Percentiles rank a stretch among this genome's conserved stretches.
Conservation (phyloP, 2,888 invertebrate genomes). For the Drosophila nigritarsus region DNA sequence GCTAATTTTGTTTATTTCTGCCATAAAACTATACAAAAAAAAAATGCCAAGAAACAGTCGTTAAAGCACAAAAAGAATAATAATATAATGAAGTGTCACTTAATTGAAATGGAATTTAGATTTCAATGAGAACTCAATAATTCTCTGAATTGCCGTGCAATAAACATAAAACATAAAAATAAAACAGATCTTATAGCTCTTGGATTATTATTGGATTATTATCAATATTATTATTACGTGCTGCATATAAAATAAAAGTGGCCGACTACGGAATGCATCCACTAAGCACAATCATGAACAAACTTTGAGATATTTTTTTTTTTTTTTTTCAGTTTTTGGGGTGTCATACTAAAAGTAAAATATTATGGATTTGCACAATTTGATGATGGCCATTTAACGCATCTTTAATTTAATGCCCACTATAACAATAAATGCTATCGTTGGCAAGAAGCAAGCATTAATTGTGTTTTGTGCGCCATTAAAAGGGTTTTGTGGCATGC, state of each 20-base stretch:
- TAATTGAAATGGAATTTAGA: neutral
- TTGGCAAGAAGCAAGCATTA: constrained; percentile 57
- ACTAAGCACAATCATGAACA: neutral
- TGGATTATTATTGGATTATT: no score
- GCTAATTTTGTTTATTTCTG: constrained; percentile 18
- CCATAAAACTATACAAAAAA: neutral
- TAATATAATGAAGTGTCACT: neutral
- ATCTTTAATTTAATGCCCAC: constrained; percentile 36
- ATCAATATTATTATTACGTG: neutral
- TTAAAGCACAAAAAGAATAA: neutral
- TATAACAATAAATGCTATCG: constrained; percentile 36
- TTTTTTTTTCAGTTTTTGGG: neutral
- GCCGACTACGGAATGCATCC: neutral
- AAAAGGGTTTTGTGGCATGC: constrained; percentile 38
- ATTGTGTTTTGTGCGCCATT: constrained; percentile 56
- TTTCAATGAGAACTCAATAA: neutral
- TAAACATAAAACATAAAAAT: neutral
- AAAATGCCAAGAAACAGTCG: no score
- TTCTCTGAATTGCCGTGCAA: neutral
- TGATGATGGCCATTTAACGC: constrained; percentile 1
- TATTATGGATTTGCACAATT: neutral
- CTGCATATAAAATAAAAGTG: neutral
- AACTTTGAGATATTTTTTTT: no score
- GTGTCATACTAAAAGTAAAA: neutral
- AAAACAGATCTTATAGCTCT: neutral